A percentile compares a stretch with the other conserved stretches of the same genome.
These are phyloP conservation scores for Sweltsa coloradensis DNA, from an alignment of 1,140 invertebrate species.

Conservation along the genomic window DNA sequence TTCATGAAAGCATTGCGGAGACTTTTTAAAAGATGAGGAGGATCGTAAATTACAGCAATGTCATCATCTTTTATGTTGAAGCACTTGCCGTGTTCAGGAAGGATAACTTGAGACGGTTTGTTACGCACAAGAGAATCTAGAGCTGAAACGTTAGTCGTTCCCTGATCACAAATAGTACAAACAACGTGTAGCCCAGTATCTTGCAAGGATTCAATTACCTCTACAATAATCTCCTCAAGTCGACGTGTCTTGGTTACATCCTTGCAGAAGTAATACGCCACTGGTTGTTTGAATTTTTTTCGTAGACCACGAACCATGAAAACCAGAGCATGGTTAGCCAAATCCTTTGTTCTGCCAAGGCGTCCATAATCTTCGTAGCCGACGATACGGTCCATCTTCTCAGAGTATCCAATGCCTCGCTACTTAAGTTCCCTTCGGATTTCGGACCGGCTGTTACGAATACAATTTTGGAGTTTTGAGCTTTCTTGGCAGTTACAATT, in stretches of 20 bases:
- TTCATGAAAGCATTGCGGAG: neutral
- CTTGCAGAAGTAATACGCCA: slow-evolving; percentile 19
- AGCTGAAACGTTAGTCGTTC: slow-evolving; percentile 3
- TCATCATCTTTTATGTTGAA: neutral
- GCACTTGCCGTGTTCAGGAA: neutral
- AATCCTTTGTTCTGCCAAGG: slow-evolving; percentile 10
- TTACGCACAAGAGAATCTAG: neutral
- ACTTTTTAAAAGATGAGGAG: neutral
- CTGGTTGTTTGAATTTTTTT: slow-evolving; percentile 23
- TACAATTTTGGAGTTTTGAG: too few relatives aligned
- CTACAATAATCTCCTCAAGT: neutral
- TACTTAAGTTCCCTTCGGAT: too few relatives aligned
- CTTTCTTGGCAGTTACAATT: too few relatives aligned
- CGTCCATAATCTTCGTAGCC: slow-evolving; percentile 21
- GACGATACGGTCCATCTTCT: too few relatives aligned
- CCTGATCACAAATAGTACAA: slow-evolving; percentile 9
- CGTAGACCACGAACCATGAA: slow-evolving; percentile 24
- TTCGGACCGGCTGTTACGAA: too few relatives aligned
- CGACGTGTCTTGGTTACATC: slow-evolving; percentile 7
- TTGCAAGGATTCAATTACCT: slow-evolving; percentile 8
- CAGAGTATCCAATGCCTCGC: too few relatives aligned
- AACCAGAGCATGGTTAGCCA: slow-evolving; percentile 26
- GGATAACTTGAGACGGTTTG: neutral
- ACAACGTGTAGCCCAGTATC: slow-evolving; percentile 7
- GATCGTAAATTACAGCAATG: neutral